phyloP scores from a whole-genome alignment of 2,797 vertebrate species.

The Hydrocynus forskahlii region DNA sequence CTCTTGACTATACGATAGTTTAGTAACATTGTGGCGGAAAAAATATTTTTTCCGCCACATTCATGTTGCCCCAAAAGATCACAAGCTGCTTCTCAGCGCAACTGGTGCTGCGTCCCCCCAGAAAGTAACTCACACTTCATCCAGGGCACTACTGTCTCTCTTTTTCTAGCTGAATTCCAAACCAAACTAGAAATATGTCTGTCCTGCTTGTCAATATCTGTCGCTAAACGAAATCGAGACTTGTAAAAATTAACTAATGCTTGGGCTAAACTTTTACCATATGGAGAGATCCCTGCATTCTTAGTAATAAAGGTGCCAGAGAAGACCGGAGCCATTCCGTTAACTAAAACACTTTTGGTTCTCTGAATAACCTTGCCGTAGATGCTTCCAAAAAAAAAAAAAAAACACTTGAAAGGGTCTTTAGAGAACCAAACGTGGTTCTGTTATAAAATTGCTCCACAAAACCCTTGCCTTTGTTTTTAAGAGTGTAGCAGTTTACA shows the following conservation, averaged over 20 bases:
- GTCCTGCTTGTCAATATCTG: slow-evolving; percentile 59
- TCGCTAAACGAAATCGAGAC: slow-evolving; percentile 49
- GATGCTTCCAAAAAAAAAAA: background rate
- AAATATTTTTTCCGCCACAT: background rate
- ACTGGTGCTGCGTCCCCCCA: background rate
- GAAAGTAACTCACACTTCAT: background rate
- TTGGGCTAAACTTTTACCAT: slow-evolving; percentile 56
- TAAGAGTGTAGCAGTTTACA: slow-evolving; percentile 59
- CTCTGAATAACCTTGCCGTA: background rate
- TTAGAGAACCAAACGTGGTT: background rate
- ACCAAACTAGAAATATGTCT: slow-evolving; percentile 54
- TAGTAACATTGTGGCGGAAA: background rate
- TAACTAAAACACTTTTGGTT: background rate
- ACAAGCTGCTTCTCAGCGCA: background rate
- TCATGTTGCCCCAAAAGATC: background rate
- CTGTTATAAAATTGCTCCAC: background rate
- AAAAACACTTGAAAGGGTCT: background rate
- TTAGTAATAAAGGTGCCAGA: background rate
- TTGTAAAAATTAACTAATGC: slow-evolving; percentile 56
- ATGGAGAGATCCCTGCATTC: slow-evolving; percentile 46
- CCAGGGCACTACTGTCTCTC: background rate
- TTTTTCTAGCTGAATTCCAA: slow-evolving; percentile 32
- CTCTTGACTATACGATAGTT: background rate
- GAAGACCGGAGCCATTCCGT: background rate
- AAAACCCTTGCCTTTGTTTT: slow-evolving; percentile 13